A percentile compares a stretch with the other conserved stretches of the same genome.
Conservation (phyloP, 2,113 vertebrate genomes). For the Apteryx owenii region DNA sequence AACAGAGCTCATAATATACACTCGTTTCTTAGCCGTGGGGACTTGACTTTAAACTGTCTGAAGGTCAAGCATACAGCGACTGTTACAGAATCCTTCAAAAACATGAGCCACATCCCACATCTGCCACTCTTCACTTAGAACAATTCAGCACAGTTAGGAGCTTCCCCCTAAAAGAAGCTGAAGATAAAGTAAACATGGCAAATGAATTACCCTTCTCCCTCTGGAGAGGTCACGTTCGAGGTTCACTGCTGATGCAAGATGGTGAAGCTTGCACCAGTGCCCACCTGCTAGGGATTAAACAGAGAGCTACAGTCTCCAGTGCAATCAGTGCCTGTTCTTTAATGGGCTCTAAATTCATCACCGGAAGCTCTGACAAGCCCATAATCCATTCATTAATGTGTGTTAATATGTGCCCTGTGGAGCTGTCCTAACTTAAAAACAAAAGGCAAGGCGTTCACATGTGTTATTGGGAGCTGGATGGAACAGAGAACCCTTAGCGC, state of each 20-base stretch:
- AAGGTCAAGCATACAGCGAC: constrained; percentile 34
- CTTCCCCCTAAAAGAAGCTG: constrained; percentile 43
- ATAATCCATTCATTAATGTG: constrained; percentile 65
- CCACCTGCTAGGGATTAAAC: constrained; percentile 76
- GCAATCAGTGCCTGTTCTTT: constrained; percentile 50
- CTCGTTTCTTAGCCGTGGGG: neutral
- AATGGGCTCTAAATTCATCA: constrained; percentile 63
- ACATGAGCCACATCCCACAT: constrained; percentile 11
- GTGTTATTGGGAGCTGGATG: constrained; percentile 43
- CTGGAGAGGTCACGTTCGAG: constrained; percentile 57
- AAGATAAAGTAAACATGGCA: constrained; percentile 69
- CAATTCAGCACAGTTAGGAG: constrained; percentile 67
- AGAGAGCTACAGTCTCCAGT: constrained; percentile 59
- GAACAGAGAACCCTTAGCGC: neutral
- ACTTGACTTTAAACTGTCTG: constrained; percentile 49
- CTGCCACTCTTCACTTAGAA: constrained; percentile 66
- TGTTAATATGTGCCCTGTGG: constrained; percentile 53
- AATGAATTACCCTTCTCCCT: constrained; percentile 64
- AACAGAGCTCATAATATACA: constrained; percentile 20
- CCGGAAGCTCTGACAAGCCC: constrained; percentile 47
- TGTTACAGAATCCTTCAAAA: constrained; percentile 40
- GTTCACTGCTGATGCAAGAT: constrained; percentile 72
- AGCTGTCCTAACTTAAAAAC: constrained; percentile 61
- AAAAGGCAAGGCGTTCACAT: constrained; percentile 39
- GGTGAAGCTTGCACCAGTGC: constrained; percentile 50